phyloP scores from a whole-genome alignment of 1,140 invertebrate genomes.

The Magallana angulata region DNA sequence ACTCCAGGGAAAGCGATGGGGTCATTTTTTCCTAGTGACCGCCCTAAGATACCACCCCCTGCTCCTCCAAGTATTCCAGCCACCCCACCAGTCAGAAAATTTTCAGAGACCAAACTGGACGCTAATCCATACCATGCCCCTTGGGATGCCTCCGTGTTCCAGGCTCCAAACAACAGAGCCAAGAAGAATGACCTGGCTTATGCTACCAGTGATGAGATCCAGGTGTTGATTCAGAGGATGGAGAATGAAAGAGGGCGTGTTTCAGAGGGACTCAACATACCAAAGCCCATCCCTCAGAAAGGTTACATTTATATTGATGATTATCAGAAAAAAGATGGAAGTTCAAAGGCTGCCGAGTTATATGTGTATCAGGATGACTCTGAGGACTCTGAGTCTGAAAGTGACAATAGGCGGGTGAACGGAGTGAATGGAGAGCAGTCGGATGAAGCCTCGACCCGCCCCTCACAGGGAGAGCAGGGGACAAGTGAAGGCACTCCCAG shows the following conservation, averaged over 20 bases:
- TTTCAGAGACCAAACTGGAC: slow-evolving; percentile 40
- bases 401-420: slow-evolving; percentile 21
- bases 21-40: slow-evolving; percentile 54
- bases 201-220: slow-evolving; percentile 61
- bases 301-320: slow-evolving; percentile 58
- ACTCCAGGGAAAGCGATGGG: slow-evolving; percentile 56
- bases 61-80: slow-evolving; percentile 19
- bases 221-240: slow-evolving; percentile 58
- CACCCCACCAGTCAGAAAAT: slow-evolving; percentile 5
- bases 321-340: slow-evolving; percentile 42
- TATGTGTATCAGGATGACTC: slow-evolving; percentile 41
- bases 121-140: slow-evolving; percentile 57
- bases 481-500: slow-evolving; percentile 36
- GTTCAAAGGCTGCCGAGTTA: not conserved
- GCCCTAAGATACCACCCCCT: slow-evolving; percentile 42
- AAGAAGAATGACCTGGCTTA: slow-evolving; percentile 56
- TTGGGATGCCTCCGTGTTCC: slow-evolving; percentile 52
- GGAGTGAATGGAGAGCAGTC: not conserved
- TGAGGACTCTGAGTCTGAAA: slow-evolving; percentile 31
- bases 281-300: not conserved
- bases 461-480: slow-evolving; percentile 29
- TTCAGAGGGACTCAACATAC: slow-evolving; percentile 40
- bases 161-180: slow-evolving; percentile 41
- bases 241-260: slow-evolving; percentile 47
- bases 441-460: slow-evolving; percentile 17